A percentile compares a stretch with the other conserved stretches of the same genome.
Conservation (phyloP, 2,113 vertebrate genomes). For the Craseonycteris thonglongyai region DNA sequence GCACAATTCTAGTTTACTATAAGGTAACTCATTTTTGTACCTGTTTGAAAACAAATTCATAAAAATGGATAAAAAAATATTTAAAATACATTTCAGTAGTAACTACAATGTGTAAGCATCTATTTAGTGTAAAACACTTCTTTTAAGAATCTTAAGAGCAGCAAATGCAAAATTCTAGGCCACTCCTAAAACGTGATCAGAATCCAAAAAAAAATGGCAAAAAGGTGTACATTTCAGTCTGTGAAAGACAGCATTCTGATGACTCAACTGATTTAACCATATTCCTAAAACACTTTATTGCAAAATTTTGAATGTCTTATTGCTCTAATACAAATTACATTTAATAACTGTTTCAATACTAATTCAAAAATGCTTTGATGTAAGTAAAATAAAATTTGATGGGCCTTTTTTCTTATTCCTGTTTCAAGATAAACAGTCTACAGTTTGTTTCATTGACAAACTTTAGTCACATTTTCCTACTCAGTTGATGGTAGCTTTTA, state of each 20-base stretch:
- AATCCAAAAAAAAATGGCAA: neutral
- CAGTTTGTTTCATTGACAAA: neutral
- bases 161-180: neutral
- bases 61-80: neutral
- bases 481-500: neutral
- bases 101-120: neutral
- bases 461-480: neutral
- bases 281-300: neutral
- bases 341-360: neutral
- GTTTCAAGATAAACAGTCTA: neutral
- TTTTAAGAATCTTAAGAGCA: neutral
- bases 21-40: conserved; percentile 7
- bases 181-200: neutral
- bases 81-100: neutral
- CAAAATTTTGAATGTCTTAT: neutral
- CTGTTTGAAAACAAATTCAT: neutral
- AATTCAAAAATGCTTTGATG: neutral
- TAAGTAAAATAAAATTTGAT: neutral
- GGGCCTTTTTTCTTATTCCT: neutral
- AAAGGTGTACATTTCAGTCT: neutral
- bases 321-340: neutral
- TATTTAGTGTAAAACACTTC: neutral
- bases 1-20: neutral
- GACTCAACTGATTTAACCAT: neutral
- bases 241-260: neutral